Evolutionary conservation across 2,797 vertebrate species (phyloP).

Genomic region (Poecilia gillii): DNA sequence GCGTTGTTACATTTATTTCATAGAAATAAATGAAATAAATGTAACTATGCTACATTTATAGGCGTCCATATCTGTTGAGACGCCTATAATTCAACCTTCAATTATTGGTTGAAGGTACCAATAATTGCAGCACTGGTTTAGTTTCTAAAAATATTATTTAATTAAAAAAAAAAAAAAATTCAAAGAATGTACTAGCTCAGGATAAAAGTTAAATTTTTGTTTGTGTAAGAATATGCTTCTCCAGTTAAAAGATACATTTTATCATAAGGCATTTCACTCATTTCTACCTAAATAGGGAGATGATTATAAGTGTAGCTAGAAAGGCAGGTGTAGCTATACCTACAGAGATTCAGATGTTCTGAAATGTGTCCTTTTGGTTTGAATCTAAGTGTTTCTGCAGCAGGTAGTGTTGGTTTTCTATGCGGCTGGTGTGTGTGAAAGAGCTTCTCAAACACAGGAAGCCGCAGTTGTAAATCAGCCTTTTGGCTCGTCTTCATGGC

Average conservation of each 20-base stretch:
- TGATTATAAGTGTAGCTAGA: conserved; percentile 22
- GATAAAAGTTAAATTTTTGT: neutral
- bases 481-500: conserved; percentile 59
- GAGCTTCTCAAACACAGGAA: conserved; percentile 74
- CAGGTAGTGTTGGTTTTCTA: conserved; percentile 68
- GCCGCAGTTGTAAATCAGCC: conserved; percentile 74
- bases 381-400: conserved; percentile 30
- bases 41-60: too few species aligned
- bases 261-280: neutral
- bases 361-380: conserved; percentile 26
- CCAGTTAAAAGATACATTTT: neutral
- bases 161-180: neutral
- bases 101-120: neutral
- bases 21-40: too few species aligned
- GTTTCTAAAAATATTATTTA: neutral
- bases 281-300: neutral
- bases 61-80: too few species aligned
- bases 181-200: neutral
- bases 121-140: neutral
- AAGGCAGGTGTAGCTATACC: conserved; percentile 24
- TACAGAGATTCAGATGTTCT: conserved; percentile 31
- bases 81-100: too few species aligned
- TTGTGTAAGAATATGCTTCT: neutral
- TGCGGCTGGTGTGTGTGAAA: conserved; percentile 65
- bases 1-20: neutral